Conservation (phyloP, 2,797 vertebrate species). For the Melanotaenia pygmaea region DNA sequence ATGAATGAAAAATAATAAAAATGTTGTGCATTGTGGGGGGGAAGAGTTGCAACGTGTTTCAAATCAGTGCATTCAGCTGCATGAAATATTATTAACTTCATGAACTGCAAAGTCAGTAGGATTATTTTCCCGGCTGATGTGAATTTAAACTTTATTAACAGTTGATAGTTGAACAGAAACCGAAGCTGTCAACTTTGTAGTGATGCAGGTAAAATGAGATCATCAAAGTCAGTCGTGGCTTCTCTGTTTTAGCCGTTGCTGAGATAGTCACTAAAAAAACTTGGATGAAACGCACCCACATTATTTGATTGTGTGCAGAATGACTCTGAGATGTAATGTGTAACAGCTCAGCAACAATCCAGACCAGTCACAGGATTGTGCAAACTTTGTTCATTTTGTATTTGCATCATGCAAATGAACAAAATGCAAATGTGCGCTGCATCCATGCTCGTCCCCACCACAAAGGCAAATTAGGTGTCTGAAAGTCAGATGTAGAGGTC, state of each 20-base stretch:
- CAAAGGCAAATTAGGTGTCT: slow-evolving; percentile 58
- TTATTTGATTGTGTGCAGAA: slow-evolving; percentile 10
- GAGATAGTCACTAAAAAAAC: neutral
- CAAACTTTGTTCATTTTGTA: slow-evolving; percentile 52
- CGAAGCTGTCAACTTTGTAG: neutral
- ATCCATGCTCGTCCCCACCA: slow-evolving; percentile 29
- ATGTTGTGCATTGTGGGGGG: neutral
- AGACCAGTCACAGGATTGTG: slow-evolving; percentile 34
- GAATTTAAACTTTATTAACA: neutral
- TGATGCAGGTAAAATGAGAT: neutral
- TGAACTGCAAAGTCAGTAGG: slow-evolving; percentile 13
- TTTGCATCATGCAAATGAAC: slow-evolving; percentile 68
- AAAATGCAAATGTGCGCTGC: slow-evolving; percentile 59
- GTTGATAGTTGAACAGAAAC: neutral
- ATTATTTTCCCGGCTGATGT: slow-evolving; percentile 3
- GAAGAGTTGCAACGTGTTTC: neutral
- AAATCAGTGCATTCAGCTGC: neutral
- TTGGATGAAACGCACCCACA: neutral
- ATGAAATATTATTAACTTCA: neutral
- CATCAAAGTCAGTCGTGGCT: neutral
- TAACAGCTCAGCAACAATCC: slow-evolving; percentile 62
- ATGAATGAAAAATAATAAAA: neutral
- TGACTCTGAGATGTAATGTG: slow-evolving; percentile 44
- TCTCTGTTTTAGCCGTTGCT: neutral
- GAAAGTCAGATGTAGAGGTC: slow-evolving; percentile 61